Evolutionary conservation across 2,797 vertebrate genomes (phyloP).

Genomic region (Coendou prehensilis): DNA sequence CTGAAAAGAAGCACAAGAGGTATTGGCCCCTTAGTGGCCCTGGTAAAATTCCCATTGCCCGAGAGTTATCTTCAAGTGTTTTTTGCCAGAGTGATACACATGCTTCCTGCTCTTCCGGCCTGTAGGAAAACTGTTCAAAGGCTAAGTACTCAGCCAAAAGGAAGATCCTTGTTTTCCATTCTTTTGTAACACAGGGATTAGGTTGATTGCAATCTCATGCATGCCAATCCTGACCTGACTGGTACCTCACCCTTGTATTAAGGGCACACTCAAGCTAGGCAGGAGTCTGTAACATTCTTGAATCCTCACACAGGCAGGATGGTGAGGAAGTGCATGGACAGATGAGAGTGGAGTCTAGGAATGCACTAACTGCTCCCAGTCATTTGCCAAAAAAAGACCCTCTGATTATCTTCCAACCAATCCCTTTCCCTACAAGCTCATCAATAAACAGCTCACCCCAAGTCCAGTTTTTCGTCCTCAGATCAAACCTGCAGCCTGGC

Average conservation of each 20-base stretch:
- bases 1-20: background rate
- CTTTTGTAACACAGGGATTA: constrained; percentile 70
- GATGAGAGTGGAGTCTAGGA: constrained; percentile 20
- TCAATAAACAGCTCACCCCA: background rate
- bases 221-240: background rate
- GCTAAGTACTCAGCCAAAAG: background rate
- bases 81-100: background rate
- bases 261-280: constrained; percentile 58
- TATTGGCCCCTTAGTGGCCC: fast-evolving
- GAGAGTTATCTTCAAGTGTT: background rate
- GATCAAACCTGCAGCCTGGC: background rate
- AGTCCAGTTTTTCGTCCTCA: background rate
- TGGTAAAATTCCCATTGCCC: background rate
- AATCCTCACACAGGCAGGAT: background rate
- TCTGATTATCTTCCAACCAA: background rate
- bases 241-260: constrained; percentile 68
- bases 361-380: background rate
- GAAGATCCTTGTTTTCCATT: constrained; percentile 29
- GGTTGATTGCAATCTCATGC: constrained; percentile 76
- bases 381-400: background rate
- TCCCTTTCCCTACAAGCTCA: background rate
- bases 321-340: background rate
- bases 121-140: background rate
- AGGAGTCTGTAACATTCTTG: constrained; percentile 60
- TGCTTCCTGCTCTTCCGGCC: background rate